A percentile compares a stretch with the other conserved stretches of the same genome.
These are phyloP conservation scores for Pachypanchax playfairii DNA, from an alignment of 2,113 vertebrate genomes.

Conservation along the genomic window DNA sequence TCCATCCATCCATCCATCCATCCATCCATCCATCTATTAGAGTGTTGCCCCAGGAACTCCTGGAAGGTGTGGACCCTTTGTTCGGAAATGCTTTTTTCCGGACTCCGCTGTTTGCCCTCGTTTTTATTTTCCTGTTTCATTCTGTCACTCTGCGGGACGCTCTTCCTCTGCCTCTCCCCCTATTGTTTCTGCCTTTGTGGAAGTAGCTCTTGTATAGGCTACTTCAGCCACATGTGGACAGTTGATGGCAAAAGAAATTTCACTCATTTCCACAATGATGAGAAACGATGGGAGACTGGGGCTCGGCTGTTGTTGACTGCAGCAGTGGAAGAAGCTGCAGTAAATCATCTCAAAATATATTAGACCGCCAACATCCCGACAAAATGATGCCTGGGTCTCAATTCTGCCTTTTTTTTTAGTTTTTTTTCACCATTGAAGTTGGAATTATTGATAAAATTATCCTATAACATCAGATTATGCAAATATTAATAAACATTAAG, in stretches of 20 bases:
- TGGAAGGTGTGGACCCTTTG: slow-evolving; percentile 31
- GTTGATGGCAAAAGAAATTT: slow-evolving; percentile 70
- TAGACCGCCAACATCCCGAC: slow-evolving; percentile 28
- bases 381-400: slow-evolving; percentile 16
- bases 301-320: slow-evolving; percentile 54
- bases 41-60: slow-evolving; percentile 4
- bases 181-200: slow-evolving; percentile 40
- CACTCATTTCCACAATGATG: slow-evolving; percentile 64
- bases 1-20: too few relatives aligned
- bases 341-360: slow-evolving; percentile 59
- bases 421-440: background rate
- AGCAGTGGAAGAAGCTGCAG: slow-evolving; percentile 42
- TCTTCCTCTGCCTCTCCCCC: slow-evolving; percentile 49
- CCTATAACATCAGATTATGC: background rate
- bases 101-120: slow-evolving; percentile 51
- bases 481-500: too few relatives aligned
- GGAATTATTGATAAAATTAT: background rate
- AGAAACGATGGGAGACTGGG: slow-evolving; percentile 61
- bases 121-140: slow-evolving; percentile 66
- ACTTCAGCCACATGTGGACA: slow-evolving; percentile 67
- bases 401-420: background rate
- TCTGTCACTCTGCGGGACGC: slow-evolving; percentile 59
- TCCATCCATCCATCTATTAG: too few relatives aligned
- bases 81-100: slow-evolving; percentile 40
- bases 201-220: slow-evolving; percentile 41